Conservation (phyloP, 2,113 vertebrate genomes). For the Nesoenas mayeri region DNA sequence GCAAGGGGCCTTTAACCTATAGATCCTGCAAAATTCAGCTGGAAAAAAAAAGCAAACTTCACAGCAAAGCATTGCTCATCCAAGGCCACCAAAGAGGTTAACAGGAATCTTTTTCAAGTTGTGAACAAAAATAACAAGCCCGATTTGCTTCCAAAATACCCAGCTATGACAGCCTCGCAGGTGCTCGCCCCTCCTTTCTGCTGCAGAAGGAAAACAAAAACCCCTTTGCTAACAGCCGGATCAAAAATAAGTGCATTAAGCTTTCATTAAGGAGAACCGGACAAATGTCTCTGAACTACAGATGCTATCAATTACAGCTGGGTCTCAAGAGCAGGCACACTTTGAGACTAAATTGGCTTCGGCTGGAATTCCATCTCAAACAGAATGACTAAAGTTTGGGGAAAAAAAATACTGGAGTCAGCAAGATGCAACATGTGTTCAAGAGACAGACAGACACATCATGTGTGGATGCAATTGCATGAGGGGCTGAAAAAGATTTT, state of each 20-base stretch:
- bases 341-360: neutral
- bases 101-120: neutral
- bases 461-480: accelerated
- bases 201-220: neutral
- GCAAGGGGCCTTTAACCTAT: neutral
- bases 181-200: neutral
- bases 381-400: accelerated
- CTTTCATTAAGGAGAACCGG: neutral
- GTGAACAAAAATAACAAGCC: neutral
- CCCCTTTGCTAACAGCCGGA: neutral
- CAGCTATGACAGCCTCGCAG: accelerated
- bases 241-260: neutral
- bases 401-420: neutral
- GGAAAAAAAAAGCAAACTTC: neutral
- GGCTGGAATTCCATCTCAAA: neutral
- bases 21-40: neutral
- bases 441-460: neutral
- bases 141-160: neutral
- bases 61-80: neutral
- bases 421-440: neutral
- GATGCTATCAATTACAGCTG: neutral
- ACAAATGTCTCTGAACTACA: neutral
- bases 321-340: neutral
- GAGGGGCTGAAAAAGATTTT: neutral
- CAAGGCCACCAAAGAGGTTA: neutral